Conservation (phyloP, 2,113 vertebrate genomes). For the Hippotragus niger region DNA sequence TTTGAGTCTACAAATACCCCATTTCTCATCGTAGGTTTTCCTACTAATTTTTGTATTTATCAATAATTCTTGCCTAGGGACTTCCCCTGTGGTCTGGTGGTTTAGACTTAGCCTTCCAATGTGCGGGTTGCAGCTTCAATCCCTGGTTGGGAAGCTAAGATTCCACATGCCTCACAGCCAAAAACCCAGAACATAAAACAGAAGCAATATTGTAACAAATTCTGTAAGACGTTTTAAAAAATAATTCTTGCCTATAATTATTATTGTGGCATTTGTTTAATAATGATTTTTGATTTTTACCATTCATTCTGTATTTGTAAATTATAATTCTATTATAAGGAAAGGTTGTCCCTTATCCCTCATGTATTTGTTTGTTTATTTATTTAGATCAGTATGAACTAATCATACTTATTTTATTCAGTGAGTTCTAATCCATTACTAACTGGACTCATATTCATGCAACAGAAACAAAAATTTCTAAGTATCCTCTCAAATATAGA, state of each 20-base stretch:
- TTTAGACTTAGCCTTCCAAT: background rate
- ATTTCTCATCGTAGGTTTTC: background rate
- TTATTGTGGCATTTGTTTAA: background rate
- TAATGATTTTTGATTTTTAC: background rate
- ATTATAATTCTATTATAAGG: background rate
- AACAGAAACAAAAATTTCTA: background rate
- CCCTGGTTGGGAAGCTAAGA: background rate
- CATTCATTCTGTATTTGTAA: background rate
- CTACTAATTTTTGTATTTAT: background rate
- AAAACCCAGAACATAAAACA: background rate
- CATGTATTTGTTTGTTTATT: background rate
- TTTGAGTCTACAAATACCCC: background rate
- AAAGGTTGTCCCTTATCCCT: background rate
- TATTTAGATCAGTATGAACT: background rate
- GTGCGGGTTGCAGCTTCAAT: background rate
- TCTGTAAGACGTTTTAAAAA: background rate
- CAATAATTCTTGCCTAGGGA: background rate
- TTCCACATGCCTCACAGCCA: background rate
- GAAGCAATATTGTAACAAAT: background rate
- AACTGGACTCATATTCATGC: background rate
- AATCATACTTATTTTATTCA: background rate
- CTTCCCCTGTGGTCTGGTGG: fast-evolving
- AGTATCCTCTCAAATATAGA: background rate
- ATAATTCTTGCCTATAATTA: background rate
- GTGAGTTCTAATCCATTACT: background rate